Conservation (phyloP, 1,140 invertebrate genomes). For the Drosophila orosa region DNA sequence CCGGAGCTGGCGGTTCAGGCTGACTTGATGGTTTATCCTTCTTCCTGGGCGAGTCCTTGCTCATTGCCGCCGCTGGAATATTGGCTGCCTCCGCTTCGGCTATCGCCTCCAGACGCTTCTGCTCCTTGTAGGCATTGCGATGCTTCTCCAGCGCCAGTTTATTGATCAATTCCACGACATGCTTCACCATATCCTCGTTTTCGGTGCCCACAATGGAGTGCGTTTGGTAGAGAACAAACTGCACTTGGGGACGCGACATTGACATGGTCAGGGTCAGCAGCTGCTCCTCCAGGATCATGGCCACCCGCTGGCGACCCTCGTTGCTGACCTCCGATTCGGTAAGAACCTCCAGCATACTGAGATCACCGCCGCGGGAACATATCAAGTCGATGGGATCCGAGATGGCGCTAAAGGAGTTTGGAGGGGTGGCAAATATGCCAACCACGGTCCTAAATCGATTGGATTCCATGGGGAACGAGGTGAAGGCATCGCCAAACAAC, state of each 20-base stretch:
- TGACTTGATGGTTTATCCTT: slow-evolving; percentile 62
- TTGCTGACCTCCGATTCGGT: slow-evolving; percentile 88
- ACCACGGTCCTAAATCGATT: slow-evolving; percentile 88
- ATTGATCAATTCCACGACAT: slow-evolving; percentile 87
- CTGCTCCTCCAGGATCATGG: slow-evolving; percentile 88
- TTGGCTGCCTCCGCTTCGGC: slow-evolving; percentile 77
- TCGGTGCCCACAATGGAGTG: slow-evolving; percentile 89
- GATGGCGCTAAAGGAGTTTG: slow-evolving; percentile 90
- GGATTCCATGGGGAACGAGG: slow-evolving; percentile 86
- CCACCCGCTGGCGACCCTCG: slow-evolving; percentile 86
- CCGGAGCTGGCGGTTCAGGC: slow-evolving; percentile 33
- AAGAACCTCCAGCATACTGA: slow-evolving; percentile 88
- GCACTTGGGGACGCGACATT: slow-evolving; percentile 89
- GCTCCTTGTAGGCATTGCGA: slow-evolving; percentile 75
- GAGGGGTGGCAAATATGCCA: slow-evolving; percentile 89
- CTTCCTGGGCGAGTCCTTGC: slow-evolving; percentile 66
- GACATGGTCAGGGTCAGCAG: slow-evolving; percentile 87
- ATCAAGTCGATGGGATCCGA: slow-evolving; percentile 90
- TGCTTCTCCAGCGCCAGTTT: slow-evolving; percentile 87
- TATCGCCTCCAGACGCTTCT: slow-evolving; percentile 73
- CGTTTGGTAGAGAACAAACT: slow-evolving; percentile 89
- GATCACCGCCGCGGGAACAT: slow-evolving; percentile 88
- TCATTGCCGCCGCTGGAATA: slow-evolving; percentile 76
- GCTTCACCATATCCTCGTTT: slow-evolving; percentile 87
- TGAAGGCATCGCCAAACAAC: slow-evolving; percentile 87